Evolutionary conservation across 1,140 invertebrate genomes (phyloP).

Genomic region (Babylonia areolata): DNA sequence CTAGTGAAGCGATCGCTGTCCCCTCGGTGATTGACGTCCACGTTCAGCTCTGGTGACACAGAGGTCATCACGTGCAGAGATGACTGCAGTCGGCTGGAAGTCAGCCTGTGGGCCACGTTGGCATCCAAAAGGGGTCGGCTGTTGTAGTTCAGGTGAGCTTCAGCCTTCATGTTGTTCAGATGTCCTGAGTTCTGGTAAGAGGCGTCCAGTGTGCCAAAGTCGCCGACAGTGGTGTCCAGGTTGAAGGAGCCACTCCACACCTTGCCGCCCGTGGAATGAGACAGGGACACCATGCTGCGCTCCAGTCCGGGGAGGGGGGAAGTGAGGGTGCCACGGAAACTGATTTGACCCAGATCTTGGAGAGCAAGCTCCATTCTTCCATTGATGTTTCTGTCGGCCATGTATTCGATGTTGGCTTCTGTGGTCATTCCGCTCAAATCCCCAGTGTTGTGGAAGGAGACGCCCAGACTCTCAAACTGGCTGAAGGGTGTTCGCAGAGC

Average conservation of each 20-base stretch:
- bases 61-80: not conserved
- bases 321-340: not conserved
- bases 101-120: not conserved
- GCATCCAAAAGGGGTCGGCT: slow-evolving; percentile 5
- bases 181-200: slow-evolving; percentile 20
- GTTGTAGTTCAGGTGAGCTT: slow-evolving; percentile 8
- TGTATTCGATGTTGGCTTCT: slow-evolving; percentile 27
- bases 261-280: not conserved
- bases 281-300: not conserved
- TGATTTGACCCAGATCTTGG: not conserved
- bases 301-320: slow-evolving; percentile 16
- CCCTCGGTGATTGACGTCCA: slow-evolving; percentile 42
- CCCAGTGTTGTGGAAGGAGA: slow-evolving; percentile 22
- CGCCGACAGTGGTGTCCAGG: slow-evolving; percentile 22
- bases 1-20: slow-evolving; percentile 29
- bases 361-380: slow-evolving; percentile 24
- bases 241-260: not conserved
- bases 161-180: slow-evolving; percentile 24
- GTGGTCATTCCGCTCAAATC: slow-evolving; percentile 23
- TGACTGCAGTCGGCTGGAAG: not conserved
- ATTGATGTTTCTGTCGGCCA: slow-evolving; percentile 33
- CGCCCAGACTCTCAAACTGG: slow-evolving; percentile 9
- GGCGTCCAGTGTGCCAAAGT: slow-evolving; percentile 11
- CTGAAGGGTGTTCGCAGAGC: slow-evolving; percentile 20
- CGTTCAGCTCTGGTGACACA: slow-evolving; percentile 6